These are phyloP conservation scores for Squalus acanthias DNA, from an alignment of 2,797 vertebrate genomes.

Conservation along the genomic window DNA sequence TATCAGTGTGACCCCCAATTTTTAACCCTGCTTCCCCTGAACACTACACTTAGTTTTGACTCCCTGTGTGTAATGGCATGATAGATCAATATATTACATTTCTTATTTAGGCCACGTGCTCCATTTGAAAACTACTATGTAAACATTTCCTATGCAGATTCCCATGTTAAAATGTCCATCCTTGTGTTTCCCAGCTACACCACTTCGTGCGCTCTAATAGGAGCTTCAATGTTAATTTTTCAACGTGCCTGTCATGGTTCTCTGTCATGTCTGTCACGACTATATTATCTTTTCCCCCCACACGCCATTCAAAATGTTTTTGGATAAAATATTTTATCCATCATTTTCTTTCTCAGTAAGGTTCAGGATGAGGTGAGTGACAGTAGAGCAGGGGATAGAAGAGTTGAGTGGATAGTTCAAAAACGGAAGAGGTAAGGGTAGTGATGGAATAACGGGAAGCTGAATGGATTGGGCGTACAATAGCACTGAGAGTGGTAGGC, in stretches of 20 bases:
- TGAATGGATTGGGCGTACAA: not conserved
- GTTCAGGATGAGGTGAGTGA: not conserved
- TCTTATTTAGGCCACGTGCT: not conserved
- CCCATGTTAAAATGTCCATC: not conserved
- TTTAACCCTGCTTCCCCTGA: not conserved
- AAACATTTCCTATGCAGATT: not conserved
- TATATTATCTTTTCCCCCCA: not conserved
- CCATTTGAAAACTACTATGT: not conserved
- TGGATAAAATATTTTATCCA: not conserved
- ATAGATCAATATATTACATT: not conserved
- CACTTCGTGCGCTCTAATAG: not conserved
- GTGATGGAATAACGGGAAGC: too few species aligned
- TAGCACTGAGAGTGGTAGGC: not conserved
- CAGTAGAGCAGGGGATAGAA: not conserved
- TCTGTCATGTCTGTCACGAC: not conserved
- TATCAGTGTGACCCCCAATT: not conserved
- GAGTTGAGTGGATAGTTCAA: not conserved
- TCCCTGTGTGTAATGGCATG: not conserved
- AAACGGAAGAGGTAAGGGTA: not conserved
- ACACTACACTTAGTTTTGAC: not conserved
- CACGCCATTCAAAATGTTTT: not conserved
- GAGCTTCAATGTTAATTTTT: not conserved
- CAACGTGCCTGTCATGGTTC: not conserved
- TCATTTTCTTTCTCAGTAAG: not conserved
- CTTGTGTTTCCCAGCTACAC: not conserved